These are phyloP conservation scores for Furcifer pardalis DNA, from an alignment of 2,797 vertebrate genomes.

Conservation along the genomic window DNA sequence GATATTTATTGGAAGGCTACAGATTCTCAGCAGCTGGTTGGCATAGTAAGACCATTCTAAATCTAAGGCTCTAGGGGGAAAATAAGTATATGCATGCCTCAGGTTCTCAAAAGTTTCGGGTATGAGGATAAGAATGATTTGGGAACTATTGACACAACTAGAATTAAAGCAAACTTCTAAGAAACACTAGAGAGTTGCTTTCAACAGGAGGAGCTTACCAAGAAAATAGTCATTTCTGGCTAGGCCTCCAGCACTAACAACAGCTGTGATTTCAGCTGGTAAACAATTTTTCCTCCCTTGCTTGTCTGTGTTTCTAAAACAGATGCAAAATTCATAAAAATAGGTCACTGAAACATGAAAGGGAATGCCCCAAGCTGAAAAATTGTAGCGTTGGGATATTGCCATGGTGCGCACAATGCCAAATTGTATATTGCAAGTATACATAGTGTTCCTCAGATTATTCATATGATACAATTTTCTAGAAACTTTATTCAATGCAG, in stretches of 20 bases:
- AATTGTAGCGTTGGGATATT: slow-evolving; percentile 28
- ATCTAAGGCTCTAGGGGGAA: slow-evolving; percentile 40
- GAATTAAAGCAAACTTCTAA: slow-evolving; percentile 68
- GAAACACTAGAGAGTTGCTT: slow-evolving; percentile 66
- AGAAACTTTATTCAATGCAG: background rate
- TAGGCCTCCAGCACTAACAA: slow-evolving; percentile 57
- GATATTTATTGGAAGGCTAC: background rate
- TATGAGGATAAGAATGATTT: slow-evolving; percentile 62
- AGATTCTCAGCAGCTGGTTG: slow-evolving; percentile 24
- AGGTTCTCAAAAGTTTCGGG: slow-evolving; percentile 65
- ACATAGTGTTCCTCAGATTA: background rate
- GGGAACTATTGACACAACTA: slow-evolving; percentile 64
- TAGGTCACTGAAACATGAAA: slow-evolving; percentile 64
- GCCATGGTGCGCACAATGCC: accelerated
- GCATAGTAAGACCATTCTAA: slow-evolving; percentile 30
- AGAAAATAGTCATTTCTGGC: slow-evolving; percentile 71
- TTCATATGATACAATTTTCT: background rate
- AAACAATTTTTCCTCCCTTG: slow-evolving; percentile 65
- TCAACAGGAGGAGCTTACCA: slow-evolving; percentile 71
- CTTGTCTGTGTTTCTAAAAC: slow-evolving; percentile 69
- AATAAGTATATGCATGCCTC: slow-evolving; percentile 36
- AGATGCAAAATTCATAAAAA: slow-evolving; percentile 68
- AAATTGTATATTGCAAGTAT: background rate
- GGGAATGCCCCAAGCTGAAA: slow-evolving; percentile 55
- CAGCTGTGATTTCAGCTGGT: slow-evolving; percentile 65